Conservation (phyloP, 2,888 invertebrate species). For the Callyntrura guangdongensis region DNA sequence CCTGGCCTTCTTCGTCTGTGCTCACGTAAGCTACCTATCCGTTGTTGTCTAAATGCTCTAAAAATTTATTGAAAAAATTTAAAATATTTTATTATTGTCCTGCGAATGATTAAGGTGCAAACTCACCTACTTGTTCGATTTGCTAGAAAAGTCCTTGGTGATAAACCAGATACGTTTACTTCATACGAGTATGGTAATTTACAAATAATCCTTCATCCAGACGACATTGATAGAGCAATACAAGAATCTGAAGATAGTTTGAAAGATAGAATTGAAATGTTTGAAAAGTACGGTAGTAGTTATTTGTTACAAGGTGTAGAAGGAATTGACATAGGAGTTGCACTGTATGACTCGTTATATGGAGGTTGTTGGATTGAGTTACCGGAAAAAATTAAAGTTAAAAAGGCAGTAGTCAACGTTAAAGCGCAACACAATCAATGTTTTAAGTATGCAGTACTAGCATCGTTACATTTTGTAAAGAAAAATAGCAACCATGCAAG, state of each 20-base stretch:
- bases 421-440: not conserved
- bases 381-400: not conserved
- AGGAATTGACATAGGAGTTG: not conserved
- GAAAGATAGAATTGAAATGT: not conserved
- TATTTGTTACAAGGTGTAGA: not conserved
- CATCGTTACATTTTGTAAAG: slow-evolving; percentile 5
- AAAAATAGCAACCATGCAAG: not conserved
- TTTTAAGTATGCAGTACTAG: slow-evolving; percentile 42
- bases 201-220: not conserved
- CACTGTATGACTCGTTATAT: no score
- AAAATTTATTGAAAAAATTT: no score
- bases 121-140: not conserved
- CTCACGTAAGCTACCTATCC: no score
- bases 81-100: no score
- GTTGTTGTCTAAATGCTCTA: no score
- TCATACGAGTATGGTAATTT: not conserved
- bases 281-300: not conserved
- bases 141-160: not conserved
- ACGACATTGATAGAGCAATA: not conserved
- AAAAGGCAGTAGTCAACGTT: not conserved
- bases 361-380: not conserved
- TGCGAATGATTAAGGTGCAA: not conserved
- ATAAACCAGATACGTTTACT: not conserved
- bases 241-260: not conserved
- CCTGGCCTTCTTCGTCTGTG: no score